Base-by-base conservation (phyloP, 2,888 invertebrate species). In the Lordiphosa fenestrarum region DNA sequence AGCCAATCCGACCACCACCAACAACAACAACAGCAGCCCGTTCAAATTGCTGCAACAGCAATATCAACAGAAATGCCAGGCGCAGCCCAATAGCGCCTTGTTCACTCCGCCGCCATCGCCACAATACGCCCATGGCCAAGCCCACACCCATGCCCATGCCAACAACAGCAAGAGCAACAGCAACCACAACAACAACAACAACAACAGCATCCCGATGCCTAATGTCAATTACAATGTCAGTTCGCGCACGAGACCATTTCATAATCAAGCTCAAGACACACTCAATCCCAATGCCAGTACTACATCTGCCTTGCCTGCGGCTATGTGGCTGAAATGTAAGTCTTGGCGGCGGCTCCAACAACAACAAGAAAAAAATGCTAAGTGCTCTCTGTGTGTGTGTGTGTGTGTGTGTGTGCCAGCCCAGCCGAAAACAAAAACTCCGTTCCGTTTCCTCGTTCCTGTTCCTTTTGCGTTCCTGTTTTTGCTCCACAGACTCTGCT, bases 311-410 rank as follows among this genome's bases (percentile, higher is more conserved):
- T 71, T 78, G 67, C 85, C 86, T 71, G 70, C 75, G 71, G 74
- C 70, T 76, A 72, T 85, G 76, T 87, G 87, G 85, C 86, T 85
- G 72, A 87, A 88, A 87, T 85, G 87, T 87, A 87, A 87, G 87
- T 87, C 73, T 83, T 85, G 83, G 77, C 76, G 66, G 69, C 73
- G 65, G 81, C 73, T 75, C 61, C 53, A 64, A 15, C 9, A 42
- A 47, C 47, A 35, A 12, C 36, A 30, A 19, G 19, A 21, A 48
- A 15, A 47, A 12, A 23, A 37, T 59, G 58, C 57, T 64, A 55
- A 47, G 41, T 58, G 52, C 52, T 57, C 41, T 50, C 19, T 44
- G 47, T 49, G 33, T 33, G 40, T 49, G 41, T 48, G 48, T 41
- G 53, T 40, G 60, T 46, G 57, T 61, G 53, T 40, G 60, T 46